Conservation (phyloP, 2,888 invertebrate species). For the Thymelicus lineola region DNA sequence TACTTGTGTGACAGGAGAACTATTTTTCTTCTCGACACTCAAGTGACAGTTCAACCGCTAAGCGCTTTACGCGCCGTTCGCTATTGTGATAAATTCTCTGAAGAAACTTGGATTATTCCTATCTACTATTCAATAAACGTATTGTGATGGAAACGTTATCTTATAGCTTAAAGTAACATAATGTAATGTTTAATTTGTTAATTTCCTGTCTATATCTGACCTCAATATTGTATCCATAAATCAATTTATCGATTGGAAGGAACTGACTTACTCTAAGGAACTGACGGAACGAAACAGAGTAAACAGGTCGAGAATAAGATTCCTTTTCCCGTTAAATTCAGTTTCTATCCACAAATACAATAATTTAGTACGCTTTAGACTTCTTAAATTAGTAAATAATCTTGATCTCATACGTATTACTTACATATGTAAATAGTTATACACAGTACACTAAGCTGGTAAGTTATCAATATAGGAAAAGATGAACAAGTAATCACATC, state of each 20-base stretch:
- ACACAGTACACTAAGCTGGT: no score
- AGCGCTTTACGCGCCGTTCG: conserved; percentile 19
- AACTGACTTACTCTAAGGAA: background rate
- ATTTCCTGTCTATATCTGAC: background rate
- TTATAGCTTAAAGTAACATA: background rate
- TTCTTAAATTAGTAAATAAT: no score
- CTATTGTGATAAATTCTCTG: conserved; percentile 22
- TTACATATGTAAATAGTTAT: no score
- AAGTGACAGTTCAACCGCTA: conserved; percentile 23
- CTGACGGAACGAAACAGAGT: no score
- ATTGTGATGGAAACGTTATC: background rate
- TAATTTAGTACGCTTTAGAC: no score
- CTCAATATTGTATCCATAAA: background rate
- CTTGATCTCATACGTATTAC: no score
- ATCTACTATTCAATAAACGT: background rate
- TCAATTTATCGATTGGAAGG: background rate
- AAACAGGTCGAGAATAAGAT: no score
- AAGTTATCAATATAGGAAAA: background rate
- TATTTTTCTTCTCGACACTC: conserved; percentile 29
- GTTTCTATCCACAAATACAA: no score
- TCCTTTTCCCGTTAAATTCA: no score
- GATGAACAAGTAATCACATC: conserved; percentile 1
- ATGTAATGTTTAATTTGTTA: no score
- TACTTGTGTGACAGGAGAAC: conserved; percentile 19
- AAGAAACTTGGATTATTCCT: conserved; percentile 8